Evolutionary conservation across 2,797 vertebrate genomes (phyloP), one percentile per base, ranked within the genome.

Genomic region (Pangasius larnaudii): DNA sequence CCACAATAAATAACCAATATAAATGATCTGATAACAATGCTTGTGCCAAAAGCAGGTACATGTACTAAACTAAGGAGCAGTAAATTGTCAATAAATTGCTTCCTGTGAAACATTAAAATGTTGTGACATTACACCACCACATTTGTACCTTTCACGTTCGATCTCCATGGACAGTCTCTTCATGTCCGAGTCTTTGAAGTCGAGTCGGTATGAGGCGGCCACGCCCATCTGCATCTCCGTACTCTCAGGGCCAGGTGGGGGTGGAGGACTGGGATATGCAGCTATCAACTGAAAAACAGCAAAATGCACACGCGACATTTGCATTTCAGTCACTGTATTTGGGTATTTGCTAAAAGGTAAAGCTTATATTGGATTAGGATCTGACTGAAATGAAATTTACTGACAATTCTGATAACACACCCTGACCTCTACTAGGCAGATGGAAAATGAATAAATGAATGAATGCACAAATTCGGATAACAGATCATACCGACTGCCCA

Each of bases 131-230:
- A 72, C 11, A 85, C 53, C 51, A 75, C 30, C 2, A 61, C 46
- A 88, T n/a, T 30, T 85, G 65, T 91, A 98, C 98, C 97, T 95
- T 94, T 99, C 98, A 91, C 96, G 96, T 93, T 98, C 97, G 7
- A 98, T 99, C 93, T 99, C 98, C 95, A 99, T 97, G 3, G 98
- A 98, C 10, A 98, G 94, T 89, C 98, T 96, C 93, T 98, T 99
- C 95, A 98, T 97, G 94, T 98, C 97, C 0, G 97, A 96, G 93
- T 98, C 97, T 91, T 97, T 97, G 91, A 97, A 97, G 93, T 98
- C 97, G 58, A 97, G 92, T 72, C 96, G 96, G 46, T 93, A 71
- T 0, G 96, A 95, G 49, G 75, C 83, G 18, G 65, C 19, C 87
- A 95, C 94, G 77, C 97, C 97, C 24, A 94, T 93, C 84, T 91